These are phyloP conservation scores for Chymomyza procnemis DNA, from an alignment of 2,888 invertebrate species.

Conservation along the genomic window DNA sequence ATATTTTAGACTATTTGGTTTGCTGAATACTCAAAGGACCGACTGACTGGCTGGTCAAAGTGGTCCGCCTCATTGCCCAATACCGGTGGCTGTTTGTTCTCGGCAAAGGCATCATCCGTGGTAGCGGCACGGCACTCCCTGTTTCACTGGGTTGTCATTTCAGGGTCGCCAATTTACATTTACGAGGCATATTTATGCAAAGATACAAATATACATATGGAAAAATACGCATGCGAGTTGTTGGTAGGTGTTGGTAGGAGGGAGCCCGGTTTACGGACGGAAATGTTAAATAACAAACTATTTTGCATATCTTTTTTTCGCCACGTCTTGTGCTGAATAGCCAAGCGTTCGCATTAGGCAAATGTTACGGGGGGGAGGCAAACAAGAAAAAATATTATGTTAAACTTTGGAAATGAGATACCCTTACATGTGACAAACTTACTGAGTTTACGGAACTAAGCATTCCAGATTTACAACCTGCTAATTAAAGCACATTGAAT, in stretches of 20 bases:
- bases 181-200: slow-evolving; percentile 26
- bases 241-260: slow-evolving; percentile 6
- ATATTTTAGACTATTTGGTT: slow-evolving; percentile 49
- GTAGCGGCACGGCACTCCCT: neutral
- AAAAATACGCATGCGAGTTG: too few relatives aligned
- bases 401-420: too few relatives aligned
- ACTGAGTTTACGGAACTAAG: too few relatives aligned
- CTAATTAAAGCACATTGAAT: too few relatives aligned
- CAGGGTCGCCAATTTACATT: slow-evolving; percentile 60
- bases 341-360: slow-evolving; percentile 52
- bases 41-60: slow-evolving; percentile 51
- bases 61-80: slow-evolving; percentile 52
- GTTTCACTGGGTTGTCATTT: neutral
- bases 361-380: slow-evolving; percentile 26
- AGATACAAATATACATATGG: neutral
- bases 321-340: slow-evolving; percentile 45
- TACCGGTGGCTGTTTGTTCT: slow-evolving; percentile 26
- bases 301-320: slow-evolving; percentile 66
- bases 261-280: slow-evolving; percentile 32
- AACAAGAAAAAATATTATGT: too few relatives aligned
- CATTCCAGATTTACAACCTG: too few relatives aligned
- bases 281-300: slow-evolving; percentile 73
- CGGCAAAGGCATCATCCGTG: neutral
- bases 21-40: slow-evolving; percentile 19
- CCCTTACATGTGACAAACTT: too few relatives aligned